A percentile compares a stretch with the other conserved stretches of the same genome.
These are phyloP conservation scores for Vannuccia rotundouncinata DNA, from an alignment of 2,888 invertebrate genomes.

Conservation along the genomic window DNA sequence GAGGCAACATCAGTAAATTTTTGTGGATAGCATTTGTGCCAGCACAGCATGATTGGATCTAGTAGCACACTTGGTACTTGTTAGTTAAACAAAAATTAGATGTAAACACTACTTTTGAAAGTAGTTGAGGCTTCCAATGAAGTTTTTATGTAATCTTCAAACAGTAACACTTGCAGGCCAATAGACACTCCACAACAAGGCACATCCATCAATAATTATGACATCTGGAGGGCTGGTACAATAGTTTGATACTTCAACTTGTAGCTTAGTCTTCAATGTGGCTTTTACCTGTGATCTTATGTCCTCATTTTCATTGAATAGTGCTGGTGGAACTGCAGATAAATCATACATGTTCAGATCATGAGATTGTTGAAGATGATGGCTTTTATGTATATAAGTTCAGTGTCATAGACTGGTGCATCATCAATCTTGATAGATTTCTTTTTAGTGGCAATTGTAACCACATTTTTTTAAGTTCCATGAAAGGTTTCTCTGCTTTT, in stretches of 20 bases:
- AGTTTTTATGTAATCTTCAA: constrained; percentile 31
- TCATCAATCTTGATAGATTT: too few relatives aligned
- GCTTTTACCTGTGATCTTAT: constrained; percentile 37
- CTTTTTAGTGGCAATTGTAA: too few relatives aligned
- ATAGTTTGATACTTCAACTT: constrained; percentile 36
- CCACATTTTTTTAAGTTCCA: too few relatives aligned
- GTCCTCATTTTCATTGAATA: constrained; percentile 37
- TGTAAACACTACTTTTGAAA: neutral
- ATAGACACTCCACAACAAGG: constrained; percentile 35
- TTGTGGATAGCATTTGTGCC: constrained; percentile 12
- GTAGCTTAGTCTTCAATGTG: constrained; percentile 37
- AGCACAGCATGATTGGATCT: constrained; percentile 10
- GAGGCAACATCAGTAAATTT: neutral
- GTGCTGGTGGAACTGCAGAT: constrained; percentile 29
- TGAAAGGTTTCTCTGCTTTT: too few relatives aligned
- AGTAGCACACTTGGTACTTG: constrained; percentile 28
- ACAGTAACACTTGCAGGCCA: constrained; percentile 39
- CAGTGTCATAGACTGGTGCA: too few relatives aligned
- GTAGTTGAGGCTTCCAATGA: constrained; percentile 3
- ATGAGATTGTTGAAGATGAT: constrained; percentile 27
- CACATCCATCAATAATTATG: constrained; percentile 37
- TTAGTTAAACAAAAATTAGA: neutral
- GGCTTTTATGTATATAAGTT: constrained; percentile 32
- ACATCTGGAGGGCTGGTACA: constrained; percentile 8
- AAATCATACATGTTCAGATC: constrained; percentile 39